phyloP scores from a whole-genome alignment of 2,888 invertebrate genomes.

The Enoplolaimus lenunculus region DNA sequence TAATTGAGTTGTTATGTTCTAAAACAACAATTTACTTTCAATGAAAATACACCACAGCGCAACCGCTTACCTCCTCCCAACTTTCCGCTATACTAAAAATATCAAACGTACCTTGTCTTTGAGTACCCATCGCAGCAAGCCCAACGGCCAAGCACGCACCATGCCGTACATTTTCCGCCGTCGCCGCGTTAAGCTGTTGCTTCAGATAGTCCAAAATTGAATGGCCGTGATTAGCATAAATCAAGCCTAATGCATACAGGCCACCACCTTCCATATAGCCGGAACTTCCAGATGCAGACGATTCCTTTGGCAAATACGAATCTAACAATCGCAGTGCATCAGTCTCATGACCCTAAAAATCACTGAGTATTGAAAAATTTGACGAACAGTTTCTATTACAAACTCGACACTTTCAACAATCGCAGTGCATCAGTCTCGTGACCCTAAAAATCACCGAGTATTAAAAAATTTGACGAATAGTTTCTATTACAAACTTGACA shows the following conservation, averaged over 20 bases:
- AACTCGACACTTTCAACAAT: slow-evolving; percentile 91
- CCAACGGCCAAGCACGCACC: slow-evolving; percentile 94
- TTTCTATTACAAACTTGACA: slow-evolving; percentile 91
- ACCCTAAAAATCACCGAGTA: slow-evolving; percentile 49
- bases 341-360: slow-evolving; percentile 66
- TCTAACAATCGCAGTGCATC: slow-evolving; percentile 95
- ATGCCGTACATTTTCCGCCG: slow-evolving; percentile 56
- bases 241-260: slow-evolving; percentile 81
- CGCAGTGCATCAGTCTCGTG: slow-evolving; percentile 92
- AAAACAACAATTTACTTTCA: no score
- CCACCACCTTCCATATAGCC: slow-evolving; percentile 49
- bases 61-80: no score
- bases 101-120: slow-evolving; percentile 48
- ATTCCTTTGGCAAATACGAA: slow-evolving; percentile 90
- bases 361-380: no score
- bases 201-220: slow-evolving; percentile 74
- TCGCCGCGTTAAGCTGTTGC: slow-evolving; percentile 83
- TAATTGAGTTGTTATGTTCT: no score
- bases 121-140: slow-evolving; percentile 93
- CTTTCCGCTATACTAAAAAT: no score
- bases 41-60: no score
- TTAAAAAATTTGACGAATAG: no score
- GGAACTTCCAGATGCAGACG: slow-evolving; percentile 57
- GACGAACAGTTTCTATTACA: slow-evolving; percentile 84
- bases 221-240: slow-evolving; percentile 95